phyloP scores from a whole-genome alignment of 1,140 invertebrate species.

The Drosophila sucinea region DNA sequence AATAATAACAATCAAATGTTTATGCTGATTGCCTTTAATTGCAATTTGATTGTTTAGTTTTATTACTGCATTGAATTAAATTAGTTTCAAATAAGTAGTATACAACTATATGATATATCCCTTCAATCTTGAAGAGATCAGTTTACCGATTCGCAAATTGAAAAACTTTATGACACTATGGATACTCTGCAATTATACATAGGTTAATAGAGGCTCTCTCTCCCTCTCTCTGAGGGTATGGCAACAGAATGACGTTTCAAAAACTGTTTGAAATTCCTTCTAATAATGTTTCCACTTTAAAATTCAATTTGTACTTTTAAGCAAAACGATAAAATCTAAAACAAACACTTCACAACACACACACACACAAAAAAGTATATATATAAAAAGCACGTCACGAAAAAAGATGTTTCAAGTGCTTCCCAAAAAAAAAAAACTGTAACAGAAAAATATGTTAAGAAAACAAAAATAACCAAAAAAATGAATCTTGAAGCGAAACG shows the following conservation, averaged over 20 bases:
- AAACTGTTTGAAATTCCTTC: constrained; percentile 35
- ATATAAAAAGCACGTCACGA: constrained; percentile 59
- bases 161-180: no score
- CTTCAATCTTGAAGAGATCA: no score
- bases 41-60: constrained; percentile 60
- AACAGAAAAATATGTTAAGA: constrained; percentile 64
- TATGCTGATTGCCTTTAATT: constrained; percentile 53
- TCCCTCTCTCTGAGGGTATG: no score
- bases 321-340: constrained; percentile 62
- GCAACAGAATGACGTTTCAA: constrained; percentile 44
- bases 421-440: constrained; percentile 27
- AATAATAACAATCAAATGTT: constrained; percentile 69
- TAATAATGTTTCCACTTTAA: constrained; percentile 40
- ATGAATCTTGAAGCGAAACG: background rate
- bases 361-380: constrained; percentile 18
- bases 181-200: no score
- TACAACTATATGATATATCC: background rate
- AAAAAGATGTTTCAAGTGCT: constrained; percentile 46
- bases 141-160: no score
- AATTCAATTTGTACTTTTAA: constrained; percentile 48
- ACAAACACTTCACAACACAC: constrained; percentile 58
- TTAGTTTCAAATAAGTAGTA: constrained; percentile 2
- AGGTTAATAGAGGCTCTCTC: no score
- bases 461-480: constrained; percentile 45
- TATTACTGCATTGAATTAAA: constrained; percentile 6